phyloP scores from a whole-genome alignment of 2,113 vertebrate species.

The Atlantisia rogersi region DNA sequence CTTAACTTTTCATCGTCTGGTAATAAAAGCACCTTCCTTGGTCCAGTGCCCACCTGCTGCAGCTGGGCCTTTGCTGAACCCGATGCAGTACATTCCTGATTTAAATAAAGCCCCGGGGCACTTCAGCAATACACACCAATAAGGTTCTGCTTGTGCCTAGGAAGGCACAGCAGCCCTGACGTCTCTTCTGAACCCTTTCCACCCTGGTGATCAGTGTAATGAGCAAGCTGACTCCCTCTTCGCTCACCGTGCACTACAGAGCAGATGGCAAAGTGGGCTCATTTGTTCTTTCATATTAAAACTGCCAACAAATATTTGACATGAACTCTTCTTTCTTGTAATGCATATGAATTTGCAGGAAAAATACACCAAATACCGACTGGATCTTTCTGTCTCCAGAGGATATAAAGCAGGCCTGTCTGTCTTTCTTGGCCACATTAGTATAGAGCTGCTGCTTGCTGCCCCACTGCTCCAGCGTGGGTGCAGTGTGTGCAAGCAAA shows the following conservation, averaged over 20 bases:
- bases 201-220: background rate
- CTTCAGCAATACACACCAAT: background rate
- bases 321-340: background rate
- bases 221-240: background rate
- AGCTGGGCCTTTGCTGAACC: background rate
- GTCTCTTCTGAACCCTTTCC: background rate
- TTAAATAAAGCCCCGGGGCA: background rate
- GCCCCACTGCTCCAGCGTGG: background rate
- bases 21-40: background rate
- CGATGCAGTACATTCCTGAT: background rate
- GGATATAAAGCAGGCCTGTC: background rate
- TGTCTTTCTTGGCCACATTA: background rate
- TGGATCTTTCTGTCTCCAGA: background rate
- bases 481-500: background rate
- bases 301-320: background rate
- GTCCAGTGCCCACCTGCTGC: background rate
- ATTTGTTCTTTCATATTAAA: slow-evolving; percentile 4
- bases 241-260: accelerated
- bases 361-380: background rate
- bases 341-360: background rate
- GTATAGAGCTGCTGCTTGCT: background rate
- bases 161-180: background rate
- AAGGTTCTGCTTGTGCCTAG: background rate
- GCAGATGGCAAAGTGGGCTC: background rate
- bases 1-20: background rate